Evolutionary conservation across 2,797 vertebrate species (phyloP).

Genomic region (Podarcis siculus): DNA sequence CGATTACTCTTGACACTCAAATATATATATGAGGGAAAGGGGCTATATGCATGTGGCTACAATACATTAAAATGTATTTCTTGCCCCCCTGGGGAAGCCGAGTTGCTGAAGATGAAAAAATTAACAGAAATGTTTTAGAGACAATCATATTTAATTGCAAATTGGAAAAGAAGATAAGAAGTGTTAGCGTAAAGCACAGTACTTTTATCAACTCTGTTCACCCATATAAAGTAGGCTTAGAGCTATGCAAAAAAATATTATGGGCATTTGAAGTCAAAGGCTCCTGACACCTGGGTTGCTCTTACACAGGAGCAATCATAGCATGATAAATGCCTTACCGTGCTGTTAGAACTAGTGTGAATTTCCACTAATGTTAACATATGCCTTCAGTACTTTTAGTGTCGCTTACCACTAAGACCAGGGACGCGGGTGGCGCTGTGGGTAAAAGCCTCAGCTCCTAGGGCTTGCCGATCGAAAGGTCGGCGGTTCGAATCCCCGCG

Average conservation of each 20-base stretch:
- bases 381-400: background rate
- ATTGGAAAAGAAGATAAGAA: background rate
- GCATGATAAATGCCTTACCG: background rate
- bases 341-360: background rate
- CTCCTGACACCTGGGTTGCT: conserved; percentile 10
- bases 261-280: background rate
- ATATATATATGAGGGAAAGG: conserved; percentile 30
- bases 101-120: background rate
- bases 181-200: conserved; percentile 36
- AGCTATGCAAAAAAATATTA: background rate
- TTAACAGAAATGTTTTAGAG: conserved; percentile 27
- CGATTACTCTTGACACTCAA: conserved; percentile 49
- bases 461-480: too few species aligned
- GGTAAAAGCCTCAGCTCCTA: too few species aligned
- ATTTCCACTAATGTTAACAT: background rate
- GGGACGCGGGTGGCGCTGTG: too few species aligned
- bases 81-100: conserved; percentile 33
- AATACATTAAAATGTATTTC: conserved; percentile 30
- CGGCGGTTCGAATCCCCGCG: too few species aligned
- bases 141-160: conserved; percentile 25
- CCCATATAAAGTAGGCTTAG: background rate
- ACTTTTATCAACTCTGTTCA: background rate
- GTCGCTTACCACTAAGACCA: background rate
- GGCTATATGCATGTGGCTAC: background rate
- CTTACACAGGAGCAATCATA: background rate